These are phyloP conservation scores for Euwallacea fornicatus DNA, from an alignment of 1,140 invertebrate genomes.

Conservation along the genomic window DNA sequence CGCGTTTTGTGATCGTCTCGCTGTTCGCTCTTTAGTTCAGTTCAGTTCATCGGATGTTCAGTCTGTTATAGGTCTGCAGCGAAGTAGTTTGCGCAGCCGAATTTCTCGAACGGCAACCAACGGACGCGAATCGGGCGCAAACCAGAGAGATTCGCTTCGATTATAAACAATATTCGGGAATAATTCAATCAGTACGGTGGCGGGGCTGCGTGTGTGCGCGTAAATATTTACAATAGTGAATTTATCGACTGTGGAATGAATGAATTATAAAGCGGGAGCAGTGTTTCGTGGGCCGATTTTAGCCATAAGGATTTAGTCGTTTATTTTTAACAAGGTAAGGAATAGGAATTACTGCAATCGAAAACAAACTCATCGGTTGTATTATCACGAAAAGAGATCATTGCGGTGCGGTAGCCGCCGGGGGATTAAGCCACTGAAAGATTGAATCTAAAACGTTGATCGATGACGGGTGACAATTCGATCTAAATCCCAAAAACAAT, in stretches of 20 bases:
- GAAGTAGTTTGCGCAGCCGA: too few species aligned
- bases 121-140: not conserved
- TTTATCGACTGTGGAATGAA: constrained; percentile 40
- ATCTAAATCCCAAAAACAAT: constrained; percentile 34
- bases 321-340: not conserved
- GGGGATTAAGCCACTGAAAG: constrained; percentile 29
- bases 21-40: not conserved
- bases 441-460: constrained; percentile 30
- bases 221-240: constrained; percentile 40
- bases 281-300: constrained; percentile 40
- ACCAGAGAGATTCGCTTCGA: too few species aligned
- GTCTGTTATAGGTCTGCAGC: too few species aligned
- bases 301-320: constrained; percentile 32
- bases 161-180: constrained; percentile 27
- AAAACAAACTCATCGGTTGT: not conserved
- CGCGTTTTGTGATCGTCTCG: too few species aligned
- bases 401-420: not conserved
- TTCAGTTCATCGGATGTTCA: not conserved
- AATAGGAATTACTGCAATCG: constrained; percentile 1
- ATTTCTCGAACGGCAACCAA: not conserved
- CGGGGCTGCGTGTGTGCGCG: constrained; percentile 24
- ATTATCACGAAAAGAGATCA: not conserved
- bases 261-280: constrained; percentile 32
- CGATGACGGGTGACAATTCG: constrained; percentile 29
- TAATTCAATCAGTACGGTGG: constrained; percentile 35